Evolutionary conservation across 2,113 vertebrate species (phyloP).

Genomic region (Perca schrenkii): DNA sequence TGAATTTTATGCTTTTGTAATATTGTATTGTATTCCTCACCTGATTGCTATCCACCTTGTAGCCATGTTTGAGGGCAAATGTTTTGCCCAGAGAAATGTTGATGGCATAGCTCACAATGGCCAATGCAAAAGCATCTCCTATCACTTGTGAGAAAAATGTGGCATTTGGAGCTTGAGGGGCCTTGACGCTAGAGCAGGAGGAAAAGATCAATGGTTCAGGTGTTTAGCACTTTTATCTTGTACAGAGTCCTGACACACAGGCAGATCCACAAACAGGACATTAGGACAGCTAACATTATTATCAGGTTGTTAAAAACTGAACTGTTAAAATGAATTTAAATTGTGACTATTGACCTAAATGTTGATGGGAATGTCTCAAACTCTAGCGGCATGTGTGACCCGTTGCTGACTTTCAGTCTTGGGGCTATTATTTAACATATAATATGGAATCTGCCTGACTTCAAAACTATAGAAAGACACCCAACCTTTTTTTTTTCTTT

Average conservation of each 20-base stretch:
- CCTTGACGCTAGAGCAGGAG: slow-evolving; percentile 82
- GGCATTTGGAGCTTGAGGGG: slow-evolving; percentile 81
- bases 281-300: not conserved
- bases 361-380: not conserved
- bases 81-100: slow-evolving; percentile 95
- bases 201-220: not conserved
- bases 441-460: no score
- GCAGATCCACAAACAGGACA: not conserved
- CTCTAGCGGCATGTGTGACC: not conserved
- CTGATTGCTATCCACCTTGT: slow-evolving; percentile 97
- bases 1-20: no score
- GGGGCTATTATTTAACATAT: no score
- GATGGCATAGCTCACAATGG: slow-evolving; percentile 92
- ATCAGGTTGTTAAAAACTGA: not conserved
- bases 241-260: not conserved
- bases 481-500: no score
- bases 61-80: slow-evolving; percentile 93
- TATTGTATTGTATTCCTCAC: slow-evolving; percentile 78
- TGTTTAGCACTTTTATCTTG: not conserved
- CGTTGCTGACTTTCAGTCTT: no score
- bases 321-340: no score
- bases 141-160: slow-evolving; percentile 81
- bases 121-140: slow-evolving; percentile 91
- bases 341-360: no score
- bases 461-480: not conserved